These are phyloP conservation scores for human DNA, from an alignment of 2,113 vertebrate species.

Conservation along the genomic window DNA sequence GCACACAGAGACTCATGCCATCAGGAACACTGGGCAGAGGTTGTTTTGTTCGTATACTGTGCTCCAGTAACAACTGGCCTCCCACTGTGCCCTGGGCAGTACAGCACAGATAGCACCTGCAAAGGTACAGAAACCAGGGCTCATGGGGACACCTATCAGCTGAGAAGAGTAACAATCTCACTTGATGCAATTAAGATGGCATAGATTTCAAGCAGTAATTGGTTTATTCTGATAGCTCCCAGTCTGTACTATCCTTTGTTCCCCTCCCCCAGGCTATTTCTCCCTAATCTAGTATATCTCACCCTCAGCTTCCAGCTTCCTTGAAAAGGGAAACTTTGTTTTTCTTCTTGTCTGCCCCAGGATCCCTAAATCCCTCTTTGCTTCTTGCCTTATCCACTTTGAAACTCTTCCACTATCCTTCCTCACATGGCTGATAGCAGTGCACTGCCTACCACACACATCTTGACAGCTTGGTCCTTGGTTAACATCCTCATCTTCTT, in stretches of 20 bases:
- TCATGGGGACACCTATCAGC: not conserved
- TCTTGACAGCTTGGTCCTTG: not conserved
- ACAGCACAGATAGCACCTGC: not conserved
- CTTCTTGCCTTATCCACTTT: not conserved
- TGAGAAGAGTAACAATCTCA: not conserved
- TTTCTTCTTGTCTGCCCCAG: not conserved
- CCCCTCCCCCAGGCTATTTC: too few relatives aligned
- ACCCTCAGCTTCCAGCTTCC: not conserved
- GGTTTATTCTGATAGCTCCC: not conserved
- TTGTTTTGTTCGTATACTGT: not conserved
- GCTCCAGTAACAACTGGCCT: not conserved
- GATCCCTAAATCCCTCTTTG: not conserved
- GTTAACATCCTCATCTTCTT: not conserved
- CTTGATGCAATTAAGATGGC: not conserved
- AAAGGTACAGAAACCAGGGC: not conserved
- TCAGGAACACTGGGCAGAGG: not conserved
- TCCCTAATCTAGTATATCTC: not conserved
- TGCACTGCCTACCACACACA: not conserved
- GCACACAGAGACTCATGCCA: not conserved
- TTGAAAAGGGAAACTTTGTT: not conserved
- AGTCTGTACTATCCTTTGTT: not conserved
- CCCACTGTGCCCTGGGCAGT: not conserved
- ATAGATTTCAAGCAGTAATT: not conserved
- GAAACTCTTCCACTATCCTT: not conserved
- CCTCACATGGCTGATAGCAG: too few relatives aligned